phyloP scores from a whole-genome alignment of 2,113 vertebrate genomes.

The Nycticorax nycticorax region DNA sequence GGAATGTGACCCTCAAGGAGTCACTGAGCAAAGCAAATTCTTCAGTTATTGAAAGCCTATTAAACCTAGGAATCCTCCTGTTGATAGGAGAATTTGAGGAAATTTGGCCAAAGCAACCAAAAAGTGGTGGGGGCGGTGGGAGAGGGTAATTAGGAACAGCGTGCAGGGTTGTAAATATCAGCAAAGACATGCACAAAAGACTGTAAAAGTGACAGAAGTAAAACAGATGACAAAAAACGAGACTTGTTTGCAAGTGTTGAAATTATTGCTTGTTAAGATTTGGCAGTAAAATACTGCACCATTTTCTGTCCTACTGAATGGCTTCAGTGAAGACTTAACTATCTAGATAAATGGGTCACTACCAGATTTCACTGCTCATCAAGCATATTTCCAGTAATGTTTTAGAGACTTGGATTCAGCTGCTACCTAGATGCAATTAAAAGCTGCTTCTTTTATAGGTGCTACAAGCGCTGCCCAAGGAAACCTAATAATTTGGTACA shows the following conservation, averaged over 20 bases:
- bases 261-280: not conserved
- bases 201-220: not conserved
- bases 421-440: not conserved
- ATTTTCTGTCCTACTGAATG: not conserved
- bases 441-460: not conserved
- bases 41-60: not conserved
- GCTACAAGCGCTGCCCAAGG: not conserved
- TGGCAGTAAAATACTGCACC: not conserved
- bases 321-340: not conserved
- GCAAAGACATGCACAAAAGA: not conserved
- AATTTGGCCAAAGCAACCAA: not conserved
- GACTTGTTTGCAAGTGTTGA: not conserved
- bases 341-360: not conserved
- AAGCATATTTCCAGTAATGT: not conserved
- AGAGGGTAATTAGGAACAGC: not conserved
- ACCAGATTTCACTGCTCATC: not conserved
- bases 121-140: not conserved
- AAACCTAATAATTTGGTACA: not conserved
- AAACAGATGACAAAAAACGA: not conserved
- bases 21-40: not conserved
- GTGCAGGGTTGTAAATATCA: not conserved
- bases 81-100: not conserved
- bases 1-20: not conserved
- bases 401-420: not conserved
- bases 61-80: not conserved